A percentile compares a stretch with the other conserved stretches of the same genome.
phyloP scores from a whole-genome alignment of 2,113 vertebrate species.

The Gasterosteus aculeatus region DNA sequence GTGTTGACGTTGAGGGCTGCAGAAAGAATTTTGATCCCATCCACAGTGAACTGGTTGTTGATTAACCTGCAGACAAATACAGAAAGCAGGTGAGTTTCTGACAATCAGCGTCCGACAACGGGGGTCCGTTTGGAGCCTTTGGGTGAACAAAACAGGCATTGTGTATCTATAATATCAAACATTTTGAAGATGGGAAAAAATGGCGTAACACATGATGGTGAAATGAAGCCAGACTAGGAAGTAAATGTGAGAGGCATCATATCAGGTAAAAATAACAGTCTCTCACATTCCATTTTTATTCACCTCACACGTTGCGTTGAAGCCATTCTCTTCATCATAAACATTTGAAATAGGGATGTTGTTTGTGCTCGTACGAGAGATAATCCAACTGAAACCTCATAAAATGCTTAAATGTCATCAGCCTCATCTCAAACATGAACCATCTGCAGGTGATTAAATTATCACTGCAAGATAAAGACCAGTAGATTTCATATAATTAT shows the following conservation, averaged over 20 bases:
- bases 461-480: background rate
- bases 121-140: background rate
- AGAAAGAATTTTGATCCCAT: conserved; percentile 58
- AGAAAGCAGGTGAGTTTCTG: conserved; percentile 1
- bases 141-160: background rate
- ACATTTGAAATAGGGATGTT: background rate
- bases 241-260: background rate
- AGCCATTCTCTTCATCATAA: background rate
- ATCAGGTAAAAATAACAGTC: background rate
- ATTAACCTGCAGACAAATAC: conserved; percentile 73
- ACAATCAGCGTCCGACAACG: background rate
- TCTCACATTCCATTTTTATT: background rate
- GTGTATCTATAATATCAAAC: background rate
- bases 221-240: background rate
- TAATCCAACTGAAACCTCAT: too few species aligned
- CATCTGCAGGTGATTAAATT: background rate
- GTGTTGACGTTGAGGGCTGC: conserved; percentile 72
- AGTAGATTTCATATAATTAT: background rate
- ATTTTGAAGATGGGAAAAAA: background rate
- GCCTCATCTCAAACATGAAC: too few species aligned
- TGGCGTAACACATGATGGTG: background rate
- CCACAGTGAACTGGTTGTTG: conserved; percentile 70
- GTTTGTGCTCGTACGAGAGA: background rate
- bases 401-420: too few species aligned
- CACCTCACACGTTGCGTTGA: background rate